Conservation (phyloP, 2,888 invertebrate species). For the Drosophila buzzatii region DNA sequence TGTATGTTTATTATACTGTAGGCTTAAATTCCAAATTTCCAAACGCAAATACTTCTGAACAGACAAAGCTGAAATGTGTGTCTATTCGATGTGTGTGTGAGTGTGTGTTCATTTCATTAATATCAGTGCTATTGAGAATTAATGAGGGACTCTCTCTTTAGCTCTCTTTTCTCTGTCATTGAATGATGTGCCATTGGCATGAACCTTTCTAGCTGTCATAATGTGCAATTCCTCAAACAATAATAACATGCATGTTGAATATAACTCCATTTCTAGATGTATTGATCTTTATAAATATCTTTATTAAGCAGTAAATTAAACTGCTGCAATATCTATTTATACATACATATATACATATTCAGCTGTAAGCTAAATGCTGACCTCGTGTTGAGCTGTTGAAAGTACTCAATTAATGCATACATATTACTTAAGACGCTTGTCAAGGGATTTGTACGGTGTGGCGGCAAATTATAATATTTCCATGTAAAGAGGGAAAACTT, state of each 20-base stretch:
- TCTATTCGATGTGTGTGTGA: background rate
- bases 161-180: background rate
- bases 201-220: conserved; percentile 21
- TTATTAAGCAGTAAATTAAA: conserved; percentile 46
- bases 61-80: background rate
- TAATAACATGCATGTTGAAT: conserved; percentile 21
- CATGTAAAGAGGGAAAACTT: background rate
- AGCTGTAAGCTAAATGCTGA: background rate
- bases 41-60: conserved; percentile 22
- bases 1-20: conserved; percentile 32
- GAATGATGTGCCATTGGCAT: conserved; percentile 4
- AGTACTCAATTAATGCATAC: conserved; percentile 41
- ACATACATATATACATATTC: background rate
- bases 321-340: conserved; percentile 1
- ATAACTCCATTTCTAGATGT: background rate
- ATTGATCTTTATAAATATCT: background rate
- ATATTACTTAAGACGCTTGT: conserved; percentile 9
- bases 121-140: conserved; percentile 56
- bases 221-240: conserved; percentile 12
- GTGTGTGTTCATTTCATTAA: conserved; percentile 17
- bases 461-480: conserved; percentile 13
- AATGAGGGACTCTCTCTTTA: conserved; percentile 43
- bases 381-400: conserved; percentile 25
- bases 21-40: conserved; percentile 5
- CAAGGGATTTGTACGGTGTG: background rate